Evolutionary conservation across 2,888 invertebrate genomes (phyloP), one percentile per base, ranked within the genome.

Genomic region (Cephonodes hylas): DNA sequence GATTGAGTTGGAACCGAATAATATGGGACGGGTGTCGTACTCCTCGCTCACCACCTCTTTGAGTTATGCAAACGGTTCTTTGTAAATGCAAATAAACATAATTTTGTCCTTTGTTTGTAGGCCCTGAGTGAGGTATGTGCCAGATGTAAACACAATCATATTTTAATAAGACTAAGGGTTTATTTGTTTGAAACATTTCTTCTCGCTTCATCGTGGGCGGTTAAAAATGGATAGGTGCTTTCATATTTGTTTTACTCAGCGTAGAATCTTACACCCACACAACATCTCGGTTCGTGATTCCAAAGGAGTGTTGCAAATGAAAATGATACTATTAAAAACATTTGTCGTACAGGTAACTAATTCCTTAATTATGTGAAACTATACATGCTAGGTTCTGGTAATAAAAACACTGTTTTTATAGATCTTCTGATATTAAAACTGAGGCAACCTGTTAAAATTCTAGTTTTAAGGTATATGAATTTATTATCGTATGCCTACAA

Each of bases 41-140:
- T 31, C 18, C 18, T 10, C 10, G 31, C 13, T n/a, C 15, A 27
- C 3, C 15, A 53, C 48, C 53, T 5, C 48, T 48, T 48, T 58
- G 42, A 48, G 48, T 58, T 58, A 61, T 53, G 63, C 53, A 59
- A 44, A 59, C 42, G 22, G 58, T 23, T 61, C 53, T 53, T 60
- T 64, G 64, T 66, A 61, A 63, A 64, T 64, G 66, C 58, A 63
- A 66, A 66, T 66, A 60, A 34, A 42, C 57, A 42, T 25, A 42
- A 44, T 44, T 62, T 62, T 59, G 44, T 59, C 59, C 44, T 56
- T 22, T 59, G 59, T 59, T 44, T 22, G 42, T 59, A 23, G 53
- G 22, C 31, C 8, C 10, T 46, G 38, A 44, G 38, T 44, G 20
- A 53, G 56, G 53, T 53, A 31, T 10, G 27, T 31, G 27, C 53